Percentiles rank a stretch among this genome's conserved stretches.
phyloP scores from a whole-genome alignment of 2,888 invertebrate species.

The Mayetiola destructor region DNA sequence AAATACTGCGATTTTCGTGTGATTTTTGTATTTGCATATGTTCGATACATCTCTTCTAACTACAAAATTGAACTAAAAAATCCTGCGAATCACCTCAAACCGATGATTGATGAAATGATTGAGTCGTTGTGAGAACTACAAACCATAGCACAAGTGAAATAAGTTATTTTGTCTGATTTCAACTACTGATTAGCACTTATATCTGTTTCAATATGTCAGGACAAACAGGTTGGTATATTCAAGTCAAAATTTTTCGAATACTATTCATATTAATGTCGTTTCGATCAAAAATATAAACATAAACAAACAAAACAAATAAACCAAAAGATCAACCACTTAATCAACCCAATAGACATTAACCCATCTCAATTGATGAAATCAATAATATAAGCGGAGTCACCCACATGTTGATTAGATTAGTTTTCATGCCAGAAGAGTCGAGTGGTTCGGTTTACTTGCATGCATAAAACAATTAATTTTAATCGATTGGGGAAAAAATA shows the following conservation, averaged over 20 bases:
- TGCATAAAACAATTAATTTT: background rate
- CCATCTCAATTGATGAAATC: conserved; percentile 5
- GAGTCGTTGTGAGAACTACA: background rate
- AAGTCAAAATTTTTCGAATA: background rate
- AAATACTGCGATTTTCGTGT: too few species aligned
- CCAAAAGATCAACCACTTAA: too few species aligned
- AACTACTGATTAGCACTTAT: background rate
- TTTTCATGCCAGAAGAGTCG: background rate
- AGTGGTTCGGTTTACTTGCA: background rate
- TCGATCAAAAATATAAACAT: background rate
- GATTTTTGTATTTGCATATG: too few species aligned
- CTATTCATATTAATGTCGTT: background rate
- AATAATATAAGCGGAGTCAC: background rate
- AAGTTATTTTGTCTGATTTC: background rate
- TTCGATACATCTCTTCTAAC: too few species aligned
- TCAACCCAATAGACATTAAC: background rate
- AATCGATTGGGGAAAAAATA: too few species aligned
- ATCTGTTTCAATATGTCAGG: background rate
- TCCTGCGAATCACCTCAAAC: too few species aligned
- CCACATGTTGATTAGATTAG: conserved; percentile 4
- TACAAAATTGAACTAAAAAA: too few species aligned
- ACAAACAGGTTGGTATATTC: background rate
- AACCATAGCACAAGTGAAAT: background rate
- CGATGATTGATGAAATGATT: background rate
- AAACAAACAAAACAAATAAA: background rate